Base-by-base conservation (phyloP, 2,888 invertebrate genomes). In the Volucella bombylans region DNA sequence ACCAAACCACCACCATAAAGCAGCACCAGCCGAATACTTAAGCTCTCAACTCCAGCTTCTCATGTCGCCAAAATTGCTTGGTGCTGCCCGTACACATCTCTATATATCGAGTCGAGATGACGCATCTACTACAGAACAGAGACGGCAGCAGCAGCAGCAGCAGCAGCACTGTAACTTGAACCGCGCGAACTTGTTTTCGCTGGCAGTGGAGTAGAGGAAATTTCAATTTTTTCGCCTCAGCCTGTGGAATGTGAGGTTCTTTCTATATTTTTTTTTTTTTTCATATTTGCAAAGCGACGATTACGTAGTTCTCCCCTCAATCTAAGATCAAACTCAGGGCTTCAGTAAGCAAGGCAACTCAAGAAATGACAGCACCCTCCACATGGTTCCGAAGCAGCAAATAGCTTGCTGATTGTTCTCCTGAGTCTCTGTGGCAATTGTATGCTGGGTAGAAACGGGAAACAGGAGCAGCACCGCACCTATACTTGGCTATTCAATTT, bases 121-220 rank as follows among this genome's bases (percentile, higher is more conserved):
- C 81, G 85, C 81, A 85, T 81, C 68, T 47, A 31, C 31, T 4
- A 6, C 31, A 31, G 31, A 31, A 31, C 31, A 31, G 31, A 31
- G 31, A 39, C 52, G 39, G 38, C 59, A 77, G 52, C 50, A 61
- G 61, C 67, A 71, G 38, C 59, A 77, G 52, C 50, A 61, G 61
- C 67, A 71, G 62, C 67, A 76, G 61, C 61, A 72, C 45, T 45
- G n/a, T 71, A 62, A 73, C 78, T 68, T 78, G 39, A 76, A 65
- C 79, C 74, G 62, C 64, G 69, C 64, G 39, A 83, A 85, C 85
- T 85, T 59, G 85, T 85, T 85, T 80, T 43, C 57, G 31, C 31
- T 31, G 31, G 1, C 31, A 31, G 64, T 55, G 50, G 59, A 72
- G 64, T 31, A 31, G 31, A 31, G 72, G 62, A 81, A 85, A 62